Percentiles rank a stretch among this genome's conserved stretches.
These are phyloP conservation scores for Tragopan temminckii DNA, from an alignment of 2,797 vertebrate species.

Conservation along the genomic window DNA sequence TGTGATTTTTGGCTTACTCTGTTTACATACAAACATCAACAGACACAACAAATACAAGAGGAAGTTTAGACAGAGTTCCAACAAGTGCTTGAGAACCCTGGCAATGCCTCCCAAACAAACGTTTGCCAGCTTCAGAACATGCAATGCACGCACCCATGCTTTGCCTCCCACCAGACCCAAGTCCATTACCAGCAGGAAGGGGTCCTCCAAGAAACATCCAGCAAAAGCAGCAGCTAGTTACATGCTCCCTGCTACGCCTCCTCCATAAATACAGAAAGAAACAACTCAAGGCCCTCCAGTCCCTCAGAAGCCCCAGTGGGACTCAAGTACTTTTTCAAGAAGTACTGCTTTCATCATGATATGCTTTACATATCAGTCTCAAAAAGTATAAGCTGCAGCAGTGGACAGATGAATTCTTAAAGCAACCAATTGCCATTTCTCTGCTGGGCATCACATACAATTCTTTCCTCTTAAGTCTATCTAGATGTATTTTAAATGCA, in stretches of 20 bases:
- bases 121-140: background rate
- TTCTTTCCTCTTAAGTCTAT: background rate
- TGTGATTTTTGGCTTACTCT: background rate
- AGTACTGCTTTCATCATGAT: background rate
- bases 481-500: background rate
- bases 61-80: background rate
- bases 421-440: background rate
- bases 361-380: background rate
- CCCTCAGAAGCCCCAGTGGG: background rate
- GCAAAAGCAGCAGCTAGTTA: background rate
- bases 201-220: background rate
- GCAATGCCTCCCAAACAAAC: background rate
- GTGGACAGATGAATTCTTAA: background rate
- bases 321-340: background rate
- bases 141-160: background rate
- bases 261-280: accelerated
- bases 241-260: background rate
- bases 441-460: background rate
- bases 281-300: background rate
- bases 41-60: background rate
- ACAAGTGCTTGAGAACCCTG: background rate
- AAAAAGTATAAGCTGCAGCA: background rate
- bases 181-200: accelerated
- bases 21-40: background rate
- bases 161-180: accelerated